These are phyloP conservation scores for Drosophila mimica DNA, from an alignment of 2,888 invertebrate genomes.

Conservation along the genomic window DNA sequence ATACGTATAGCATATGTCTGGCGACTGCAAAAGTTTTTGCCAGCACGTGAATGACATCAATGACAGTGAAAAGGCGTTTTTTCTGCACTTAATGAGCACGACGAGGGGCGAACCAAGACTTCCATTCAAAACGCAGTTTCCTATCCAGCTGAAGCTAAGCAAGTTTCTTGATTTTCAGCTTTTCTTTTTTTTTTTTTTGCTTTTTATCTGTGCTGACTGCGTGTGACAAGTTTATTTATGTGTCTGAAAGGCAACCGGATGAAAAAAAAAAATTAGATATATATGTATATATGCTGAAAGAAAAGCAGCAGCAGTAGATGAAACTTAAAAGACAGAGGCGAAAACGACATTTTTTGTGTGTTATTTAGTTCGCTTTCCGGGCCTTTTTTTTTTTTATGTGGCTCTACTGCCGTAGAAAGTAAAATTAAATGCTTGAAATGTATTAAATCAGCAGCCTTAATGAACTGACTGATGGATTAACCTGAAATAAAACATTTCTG, in stretches of 20 bases:
- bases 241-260: constrained; percentile 66
- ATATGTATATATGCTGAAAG: neutral
- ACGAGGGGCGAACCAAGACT: constrained; percentile 28
- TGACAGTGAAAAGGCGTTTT: constrained; percentile 77
- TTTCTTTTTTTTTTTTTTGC: constrained; percentile 34
- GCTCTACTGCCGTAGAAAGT: constrained; percentile 54
- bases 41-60: constrained; percentile 78
- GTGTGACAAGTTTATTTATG: constrained; percentile 77
- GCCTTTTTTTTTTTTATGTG: constrained; percentile 1
- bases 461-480: constrained; percentile 11
- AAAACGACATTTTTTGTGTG: constrained; percentile 47
- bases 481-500: neutral
- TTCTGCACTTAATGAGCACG: constrained; percentile 76
- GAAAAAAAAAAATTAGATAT: constrained; percentile 30
- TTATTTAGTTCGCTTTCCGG: constrained; percentile 45
- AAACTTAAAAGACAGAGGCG: constrained; percentile 66
- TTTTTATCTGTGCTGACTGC: constrained; percentile 62
- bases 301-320: constrained; percentile 25
- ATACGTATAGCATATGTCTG: constrained; percentile 41
- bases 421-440: constrained; percentile 18
- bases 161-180: constrained; percentile 37
- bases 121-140: constrained; percentile 12
- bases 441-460: constrained; percentile 10
- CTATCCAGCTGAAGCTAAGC: constrained; percentile 44
- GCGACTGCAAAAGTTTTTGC: constrained; percentile 46